These are phyloP conservation scores for Drosophila novamexicana DNA, from an alignment of 1,140 invertebrate genomes.

Conservation along the genomic window DNA sequence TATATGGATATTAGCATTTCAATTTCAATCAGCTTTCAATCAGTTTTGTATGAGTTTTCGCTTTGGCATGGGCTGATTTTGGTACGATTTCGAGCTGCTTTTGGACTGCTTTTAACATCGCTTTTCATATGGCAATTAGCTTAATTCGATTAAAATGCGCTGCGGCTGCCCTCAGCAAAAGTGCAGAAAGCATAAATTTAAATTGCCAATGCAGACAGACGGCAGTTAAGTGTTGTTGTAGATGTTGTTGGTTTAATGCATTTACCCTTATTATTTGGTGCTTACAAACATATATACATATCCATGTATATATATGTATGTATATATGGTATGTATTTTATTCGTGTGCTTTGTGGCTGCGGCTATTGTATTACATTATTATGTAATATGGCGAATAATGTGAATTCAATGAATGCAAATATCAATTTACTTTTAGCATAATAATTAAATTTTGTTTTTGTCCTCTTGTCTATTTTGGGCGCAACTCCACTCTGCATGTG, in stretches of 20 bases:
- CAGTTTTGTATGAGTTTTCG: conserved; percentile 39
- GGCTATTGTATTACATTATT: conserved; percentile 38
- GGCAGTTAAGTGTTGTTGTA: conserved; percentile 9
- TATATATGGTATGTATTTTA: conserved; percentile 27
- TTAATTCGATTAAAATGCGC: conserved; percentile 73
- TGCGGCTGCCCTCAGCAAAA: conserved; percentile 20
- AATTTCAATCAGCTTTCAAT: conserved; percentile 69
- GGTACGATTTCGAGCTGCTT: neutral
- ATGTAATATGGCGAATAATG: conserved; percentile 51
- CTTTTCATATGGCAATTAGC: conserved; percentile 72
- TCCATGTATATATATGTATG: neutral
- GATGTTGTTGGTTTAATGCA: conserved; percentile 1
- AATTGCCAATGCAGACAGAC: conserved; percentile 24
- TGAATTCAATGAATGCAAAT: conserved; percentile 60
- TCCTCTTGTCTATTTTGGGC: conserved; percentile 63
- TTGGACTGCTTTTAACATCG: conserved; percentile 24
- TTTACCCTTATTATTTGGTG: conserved; percentile 12
- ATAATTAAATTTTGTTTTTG: conserved; percentile 79
- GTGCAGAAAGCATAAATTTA: conserved; percentile 36
- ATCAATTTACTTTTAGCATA: conserved; percentile 81
- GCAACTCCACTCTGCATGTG: too few relatives aligned
- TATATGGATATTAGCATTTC: conserved; percentile 39
- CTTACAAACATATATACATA: neutral
- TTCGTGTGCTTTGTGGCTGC: conserved; percentile 38
- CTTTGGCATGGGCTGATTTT: conserved; percentile 9